Evolutionary conservation across 2,113 vertebrate genomes (phyloP), one percentile per base, ranked within the genome.

Genomic region (Ophiodon elongatus): DNA sequence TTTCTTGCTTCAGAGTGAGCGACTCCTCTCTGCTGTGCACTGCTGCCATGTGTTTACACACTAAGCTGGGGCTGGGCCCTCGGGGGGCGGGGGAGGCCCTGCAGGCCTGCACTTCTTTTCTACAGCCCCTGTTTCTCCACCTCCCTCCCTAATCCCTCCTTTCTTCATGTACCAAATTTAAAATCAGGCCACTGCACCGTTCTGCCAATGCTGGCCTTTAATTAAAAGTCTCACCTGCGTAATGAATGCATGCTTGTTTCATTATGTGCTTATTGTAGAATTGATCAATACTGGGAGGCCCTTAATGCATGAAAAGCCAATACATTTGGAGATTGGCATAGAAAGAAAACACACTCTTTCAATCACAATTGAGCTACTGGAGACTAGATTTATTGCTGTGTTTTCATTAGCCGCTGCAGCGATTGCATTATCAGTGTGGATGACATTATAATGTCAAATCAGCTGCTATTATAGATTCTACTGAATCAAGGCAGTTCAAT

Each of bases 41-140:
- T 31, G 74, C 39, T 65, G 45, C 57, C 37, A 7, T 66, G 57
- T 69, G 64, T 90, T 85, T 74, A 73, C 66, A 83, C 68, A 67
- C 59, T 60, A 25, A 6, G 43, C 59, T 45, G 54, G 57, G 75
- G 19, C 62, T 33, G 69, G 59, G 57, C 37, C 85, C 78, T 70
- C 62, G 2, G 72, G 65, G 72, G 39, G 2, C 67, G 68, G 71
- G 31, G 23, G 5, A 35, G 25, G 10, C 31, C 60, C 43, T 60
- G 59, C 54, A 74, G 80, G 71, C 31, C 8, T 59, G 11, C 35
- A 33, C 52, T 3, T 68, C 19, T n/a, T 10, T 4, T 52, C 57
- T 54, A 37, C 70, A 41, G 68, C 57, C 29, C 35, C 23, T 37
- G 11, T 41, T 59, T 41, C 64, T 45, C 29, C 13, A 47, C 59